phyloP scores from a whole-genome alignment of 2,797 vertebrate species.

The Tragopan temminckii region DNA sequence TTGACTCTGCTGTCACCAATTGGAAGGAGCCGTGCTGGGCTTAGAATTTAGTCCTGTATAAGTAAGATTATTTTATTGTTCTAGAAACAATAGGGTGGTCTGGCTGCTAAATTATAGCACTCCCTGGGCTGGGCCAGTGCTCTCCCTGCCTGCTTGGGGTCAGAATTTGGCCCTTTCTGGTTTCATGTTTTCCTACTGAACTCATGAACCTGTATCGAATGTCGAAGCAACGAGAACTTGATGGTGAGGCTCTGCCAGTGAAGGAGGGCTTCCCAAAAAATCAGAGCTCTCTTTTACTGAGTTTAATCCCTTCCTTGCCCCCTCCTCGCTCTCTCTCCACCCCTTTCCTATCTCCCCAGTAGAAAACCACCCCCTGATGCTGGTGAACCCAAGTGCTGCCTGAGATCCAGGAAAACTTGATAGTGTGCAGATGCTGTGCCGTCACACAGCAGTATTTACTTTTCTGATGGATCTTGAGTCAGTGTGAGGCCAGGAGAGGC shows the following conservation, averaged over 20 bases:
- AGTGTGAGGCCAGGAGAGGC: not conserved
- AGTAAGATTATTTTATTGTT: slow-evolving; percentile 62
- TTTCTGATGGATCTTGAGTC: slow-evolving; percentile 26
- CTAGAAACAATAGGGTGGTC: slow-evolving; percentile 57
- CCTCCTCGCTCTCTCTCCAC: not conserved
- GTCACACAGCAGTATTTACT: slow-evolving; percentile 28
- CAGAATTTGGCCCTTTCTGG: slow-evolving; percentile 63
- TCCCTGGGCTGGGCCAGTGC: slow-evolving; percentile 31
- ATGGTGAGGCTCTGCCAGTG: slow-evolving; percentile 39
- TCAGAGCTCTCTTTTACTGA: not conserved
- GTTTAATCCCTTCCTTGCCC: not conserved
- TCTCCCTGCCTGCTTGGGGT: slow-evolving; percentile 34
- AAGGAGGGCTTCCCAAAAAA: slow-evolving; percentile 45
- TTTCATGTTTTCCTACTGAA: slow-evolving; percentile 70
- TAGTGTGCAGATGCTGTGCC: slow-evolving; percentile 54
- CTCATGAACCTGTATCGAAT: slow-evolving; percentile 73
- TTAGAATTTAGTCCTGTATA: slow-evolving; percentile 22
- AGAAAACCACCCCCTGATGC: not conserved
- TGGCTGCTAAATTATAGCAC: slow-evolving; percentile 48
- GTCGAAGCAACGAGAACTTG: slow-evolving; percentile 33
- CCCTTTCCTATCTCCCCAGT: rapidly evolving
- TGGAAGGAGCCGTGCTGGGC: slow-evolving; percentile 24
- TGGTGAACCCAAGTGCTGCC: not conserved
- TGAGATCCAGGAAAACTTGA: slow-evolving; percentile 52
- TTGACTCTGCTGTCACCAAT: slow-evolving; percentile 30